A percentile compares a stretch with the other conserved stretches of the same genome.
phyloP scores from a whole-genome alignment of 2,888 invertebrate species.

The Melanchra persicariae region DNA sequence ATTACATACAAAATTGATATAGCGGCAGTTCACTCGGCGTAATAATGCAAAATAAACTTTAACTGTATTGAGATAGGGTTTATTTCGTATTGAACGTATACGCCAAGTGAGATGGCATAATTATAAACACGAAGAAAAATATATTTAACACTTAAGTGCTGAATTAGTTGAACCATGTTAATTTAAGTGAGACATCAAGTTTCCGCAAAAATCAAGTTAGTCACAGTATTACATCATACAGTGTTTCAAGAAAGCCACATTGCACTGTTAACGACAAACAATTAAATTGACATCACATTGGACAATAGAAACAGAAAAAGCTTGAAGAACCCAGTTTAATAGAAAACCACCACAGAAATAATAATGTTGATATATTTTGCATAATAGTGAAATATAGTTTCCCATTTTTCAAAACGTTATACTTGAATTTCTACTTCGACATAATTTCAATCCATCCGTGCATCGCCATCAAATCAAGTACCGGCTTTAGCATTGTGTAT shows the following conservation, averaged over 20 bases:
- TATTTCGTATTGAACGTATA: background rate
- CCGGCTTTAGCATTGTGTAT: no score
- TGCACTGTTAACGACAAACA: background rate
- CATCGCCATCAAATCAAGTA: no score
- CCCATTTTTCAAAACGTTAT: no score
- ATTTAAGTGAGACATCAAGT: slow-evolving; percentile 17
- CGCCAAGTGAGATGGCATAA: background rate
- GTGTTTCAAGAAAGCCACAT: slow-evolving; percentile 10
- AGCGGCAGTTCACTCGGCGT: background rate
- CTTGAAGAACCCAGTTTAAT: slow-evolving; percentile 5
- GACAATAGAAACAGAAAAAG: slow-evolving; percentile 5
- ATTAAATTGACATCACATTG: background rate
- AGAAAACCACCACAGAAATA: background rate
- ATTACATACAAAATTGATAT: slow-evolving; percentile 9
- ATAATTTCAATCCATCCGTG: no score
- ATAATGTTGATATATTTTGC: background rate
- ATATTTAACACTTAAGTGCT: slow-evolving; percentile 17
- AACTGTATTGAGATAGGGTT: accelerated
- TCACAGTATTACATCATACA: slow-evolving; percentile 20
- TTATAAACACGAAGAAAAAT: slow-evolving; percentile 19
- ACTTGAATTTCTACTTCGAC: no score
- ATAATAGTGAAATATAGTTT: no score
- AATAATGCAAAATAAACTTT: slow-evolving; percentile 3
- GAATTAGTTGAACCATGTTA: slow-evolving; percentile 42
- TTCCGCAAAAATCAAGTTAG: slow-evolving; percentile 41